Evolutionary conservation across 2,113 vertebrate species (phyloP).

Genomic region (Apteryx mantelli): DNA sequence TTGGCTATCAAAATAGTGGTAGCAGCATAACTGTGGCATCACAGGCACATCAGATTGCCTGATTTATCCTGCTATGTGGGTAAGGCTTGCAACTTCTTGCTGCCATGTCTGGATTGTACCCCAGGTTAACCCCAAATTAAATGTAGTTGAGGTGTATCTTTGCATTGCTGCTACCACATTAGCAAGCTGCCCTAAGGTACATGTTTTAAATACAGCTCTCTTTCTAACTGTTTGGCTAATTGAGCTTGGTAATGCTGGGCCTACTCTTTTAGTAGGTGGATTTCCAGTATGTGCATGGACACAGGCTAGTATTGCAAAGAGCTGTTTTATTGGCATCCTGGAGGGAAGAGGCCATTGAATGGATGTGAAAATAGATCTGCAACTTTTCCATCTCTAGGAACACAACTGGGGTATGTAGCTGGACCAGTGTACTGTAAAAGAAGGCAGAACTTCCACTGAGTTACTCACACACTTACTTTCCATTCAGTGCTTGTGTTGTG

Average conservation of each 20-base stretch:
- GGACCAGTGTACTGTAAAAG: background rate
- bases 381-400: background rate
- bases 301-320: background rate
- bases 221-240: background rate
- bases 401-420: rapidly evolving
- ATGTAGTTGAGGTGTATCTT: background rate
- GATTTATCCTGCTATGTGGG: background rate
- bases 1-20: background rate
- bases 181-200: background rate
- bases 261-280: background rate
- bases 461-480: rapidly evolving
- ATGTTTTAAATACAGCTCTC: background rate
- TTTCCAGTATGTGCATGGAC: background rate
- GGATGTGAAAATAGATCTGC: background rate
- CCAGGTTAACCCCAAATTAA: background rate
- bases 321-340: background rate
- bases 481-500: background rate
- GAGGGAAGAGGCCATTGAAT: background rate
- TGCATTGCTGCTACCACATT: background rate
- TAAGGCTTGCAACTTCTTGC: background rate
- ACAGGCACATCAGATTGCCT: background rate
- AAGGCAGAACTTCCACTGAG: background rate
- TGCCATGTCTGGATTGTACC: background rate
- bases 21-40: background rate
- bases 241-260: background rate